Base-by-base conservation (phyloP, 2,888 invertebrate species). In the Oscheius myriophilus region DNA sequence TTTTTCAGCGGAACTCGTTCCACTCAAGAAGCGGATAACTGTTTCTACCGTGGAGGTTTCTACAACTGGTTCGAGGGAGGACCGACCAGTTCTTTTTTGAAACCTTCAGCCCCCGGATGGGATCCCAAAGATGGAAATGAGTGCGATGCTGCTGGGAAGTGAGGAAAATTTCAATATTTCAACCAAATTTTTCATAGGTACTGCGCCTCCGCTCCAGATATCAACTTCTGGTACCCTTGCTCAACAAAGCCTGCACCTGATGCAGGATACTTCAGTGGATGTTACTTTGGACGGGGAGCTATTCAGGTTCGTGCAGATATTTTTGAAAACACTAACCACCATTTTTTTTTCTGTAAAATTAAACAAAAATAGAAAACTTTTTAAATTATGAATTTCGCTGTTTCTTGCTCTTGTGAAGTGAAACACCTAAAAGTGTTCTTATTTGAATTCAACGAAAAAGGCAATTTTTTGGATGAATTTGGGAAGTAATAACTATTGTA, bases 41-140 rank as follows among this genome's bases (percentile, higher is more conserved):
- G 84, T 63, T 84, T 82, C 75, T 84, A 83, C 58, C 78, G 82
- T 1, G 84, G 84, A 43, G 84, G 84, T 1, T 83, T 84, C 74
- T 84, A 79, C 76, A 82, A 84, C 58, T 84, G 84, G 84, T 83
- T 83, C 52, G 69, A 67, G 46, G 82, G 82, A 21, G 83, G 83
- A 23, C 83, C 83, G 43, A 74, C 71, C 0, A 75, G 75, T n/a
- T 65, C 69, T 16, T 83, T 83, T 63, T 51, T 83, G 21, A 73
- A 75, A 43, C 73, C 70, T 6, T 70, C 68, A 33, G 69, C 62
- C 52, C 81, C 81, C 14, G 82, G 81, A 51, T 79, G 75, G 63
- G 59, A 73, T 21, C 82, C 83, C 11, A 53, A 52, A 0, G 82
- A 83, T 51, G 83, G 83, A 41, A 65, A 67, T 16, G 42, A 65